Conservation (phyloP, 2,113 vertebrate genomes). For the Ahaetulla prasina region DNA sequence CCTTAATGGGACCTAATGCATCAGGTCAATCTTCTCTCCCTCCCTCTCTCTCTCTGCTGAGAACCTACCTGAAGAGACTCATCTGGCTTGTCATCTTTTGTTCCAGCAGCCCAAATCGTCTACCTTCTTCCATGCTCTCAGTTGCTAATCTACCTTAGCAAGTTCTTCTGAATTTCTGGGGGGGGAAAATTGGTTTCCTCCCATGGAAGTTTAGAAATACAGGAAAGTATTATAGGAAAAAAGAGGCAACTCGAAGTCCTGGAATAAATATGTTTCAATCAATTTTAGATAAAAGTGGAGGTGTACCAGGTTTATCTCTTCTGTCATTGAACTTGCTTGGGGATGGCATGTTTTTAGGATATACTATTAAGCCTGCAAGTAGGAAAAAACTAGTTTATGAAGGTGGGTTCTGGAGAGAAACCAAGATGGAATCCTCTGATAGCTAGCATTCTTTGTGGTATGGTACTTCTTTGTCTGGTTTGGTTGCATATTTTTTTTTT, state of each 20-base stretch:
- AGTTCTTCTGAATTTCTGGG: neutral
- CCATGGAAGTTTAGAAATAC: neutral
- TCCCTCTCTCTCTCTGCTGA: neutral
- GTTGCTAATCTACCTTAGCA: neutral
- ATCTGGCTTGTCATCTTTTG: neutral
- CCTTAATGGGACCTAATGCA: neutral
- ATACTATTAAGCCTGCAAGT: neutral
- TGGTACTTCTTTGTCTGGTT: neutral
- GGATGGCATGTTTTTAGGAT: neutral
- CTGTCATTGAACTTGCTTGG: neutral
- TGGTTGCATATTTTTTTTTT: too few species aligned
- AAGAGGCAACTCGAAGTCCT: neutral
- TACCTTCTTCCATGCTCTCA: neutral
- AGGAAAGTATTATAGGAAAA: neutral
- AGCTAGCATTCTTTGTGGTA: neutral
- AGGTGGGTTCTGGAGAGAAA: neutral
- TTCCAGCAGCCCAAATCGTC: neutral
- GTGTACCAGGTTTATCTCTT: neutral
- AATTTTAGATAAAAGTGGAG: neutral
- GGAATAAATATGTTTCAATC: neutral
- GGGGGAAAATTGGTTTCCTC: neutral
- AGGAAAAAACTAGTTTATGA: neutral
- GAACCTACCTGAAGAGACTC: neutral
- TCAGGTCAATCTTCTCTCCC: neutral
- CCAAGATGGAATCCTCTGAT: neutral